These are phyloP conservation scores for Saxidomus purpurata DNA, from an alignment of 1,140 invertebrate species.

Conservation along the genomic window DNA sequence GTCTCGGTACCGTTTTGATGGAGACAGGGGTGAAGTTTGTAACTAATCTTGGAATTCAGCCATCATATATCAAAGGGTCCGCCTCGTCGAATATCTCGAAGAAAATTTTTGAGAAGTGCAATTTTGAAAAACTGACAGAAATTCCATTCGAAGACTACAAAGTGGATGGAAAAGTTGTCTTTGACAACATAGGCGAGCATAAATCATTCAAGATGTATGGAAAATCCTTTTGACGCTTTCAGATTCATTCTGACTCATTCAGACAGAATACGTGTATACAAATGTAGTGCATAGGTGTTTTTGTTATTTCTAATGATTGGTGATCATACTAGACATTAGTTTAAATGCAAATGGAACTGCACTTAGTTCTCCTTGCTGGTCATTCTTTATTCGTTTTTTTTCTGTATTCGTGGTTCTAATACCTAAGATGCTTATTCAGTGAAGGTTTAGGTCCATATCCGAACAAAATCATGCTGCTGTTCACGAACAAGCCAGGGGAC, in stretches of 20 bases:
- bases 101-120: not conserved
- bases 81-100: conserved; percentile 22
- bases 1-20: not conserved
- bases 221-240: not conserved
- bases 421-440: not conserved
- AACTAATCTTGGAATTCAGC: not conserved
- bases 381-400: not conserved
- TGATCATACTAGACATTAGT: not conserved
- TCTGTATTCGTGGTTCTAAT: not conserved
- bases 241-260: not conserved
- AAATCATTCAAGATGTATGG: not conserved
- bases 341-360: too few species aligned
- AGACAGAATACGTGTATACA: not conserved
- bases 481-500: too few species aligned
- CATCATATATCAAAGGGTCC: not conserved
- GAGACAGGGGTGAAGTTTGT: not conserved
- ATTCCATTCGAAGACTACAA: not conserved
- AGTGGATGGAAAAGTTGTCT: not conserved
- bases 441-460: not conserved
- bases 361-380: too few species aligned
- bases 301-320: not conserved
- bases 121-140: not conserved
- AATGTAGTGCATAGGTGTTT: not conserved
- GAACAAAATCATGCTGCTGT: too few species aligned
- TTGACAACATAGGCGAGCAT: conserved; percentile 29